phyloP scores from a whole-genome alignment of 2,113 vertebrate genomes.

The Rhombomys opimus region DNA sequence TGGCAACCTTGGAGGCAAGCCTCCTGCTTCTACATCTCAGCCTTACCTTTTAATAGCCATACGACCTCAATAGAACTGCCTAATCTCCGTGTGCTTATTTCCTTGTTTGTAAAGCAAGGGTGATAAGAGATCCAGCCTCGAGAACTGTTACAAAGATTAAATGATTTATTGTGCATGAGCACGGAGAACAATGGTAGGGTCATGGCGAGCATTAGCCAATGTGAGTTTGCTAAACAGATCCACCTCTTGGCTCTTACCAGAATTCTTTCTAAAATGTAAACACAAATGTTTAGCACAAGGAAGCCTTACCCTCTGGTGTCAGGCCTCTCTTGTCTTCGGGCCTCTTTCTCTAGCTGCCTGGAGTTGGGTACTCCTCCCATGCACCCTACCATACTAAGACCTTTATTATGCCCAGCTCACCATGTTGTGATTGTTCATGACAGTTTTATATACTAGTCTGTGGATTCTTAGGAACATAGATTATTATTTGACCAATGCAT shows the following conservation, averaged over 20 bases:
- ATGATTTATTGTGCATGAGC: not conserved
- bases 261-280: conserved; percentile 40
- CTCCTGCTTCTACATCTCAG: conserved; percentile 39
- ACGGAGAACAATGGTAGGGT: not conserved
- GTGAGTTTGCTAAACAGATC: not conserved
- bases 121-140: not conserved
- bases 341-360: not conserved
- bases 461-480: conserved; percentile 38
- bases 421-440: not conserved
- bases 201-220: not conserved
- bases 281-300: not conserved
- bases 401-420: not conserved
- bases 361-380: not conserved
- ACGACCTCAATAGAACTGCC: not conserved
- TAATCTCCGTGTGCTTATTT: conserved; percentile 51
- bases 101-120: not conserved
- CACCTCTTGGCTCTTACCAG: not conserved
- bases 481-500: not conserved
- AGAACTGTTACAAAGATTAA: conserved; percentile 15
- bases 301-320: too few species aligned
- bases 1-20: conserved; percentile 9
- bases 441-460: not conserved
- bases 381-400: not conserved
- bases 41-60: conserved; percentile 31
- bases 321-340: not conserved